Evolutionary conservation across 2,113 vertebrate genomes (phyloP), one percentile per base, ranked within the genome.

Genomic region (Pluvialis apricaria): DNA sequence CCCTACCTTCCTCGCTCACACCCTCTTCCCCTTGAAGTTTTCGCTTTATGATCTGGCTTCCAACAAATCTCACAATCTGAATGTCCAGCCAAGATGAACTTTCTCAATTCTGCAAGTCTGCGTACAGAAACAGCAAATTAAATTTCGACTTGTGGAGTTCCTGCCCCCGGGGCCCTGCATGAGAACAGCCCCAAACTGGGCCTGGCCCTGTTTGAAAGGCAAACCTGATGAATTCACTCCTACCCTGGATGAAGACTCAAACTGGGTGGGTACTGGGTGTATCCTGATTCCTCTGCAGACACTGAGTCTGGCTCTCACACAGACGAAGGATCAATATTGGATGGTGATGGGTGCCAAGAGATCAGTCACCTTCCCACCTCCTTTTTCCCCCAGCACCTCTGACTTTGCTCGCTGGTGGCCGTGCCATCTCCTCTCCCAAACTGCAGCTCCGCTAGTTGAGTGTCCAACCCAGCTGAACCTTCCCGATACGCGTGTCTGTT

Each of bases 401-500:
- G 45, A 45, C 36, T 15, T 18, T 21, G 11, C 72, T 38, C 17
- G 29, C 21, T 58, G 57, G 57, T 19, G 51, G 65, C 65, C 1
- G 0, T 52, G 82, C n/a, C 82, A 38, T 24, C 61, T 73, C 61
- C 45, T 55, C 34, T 68, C 15, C 69, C 69, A 38, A 13, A 26
- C 42, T 6, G 26, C 65, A 38, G 40, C 61, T 32, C 34, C 38
- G 15, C 10, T 6, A 10, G 36, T 7, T 21, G 15, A 38, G 32
- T 1, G 5, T 38, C 45, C 69, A 12, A 2, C 62, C 62, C 36
- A 28, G 62, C 47, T 4, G 54, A 32, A 26, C 61, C 40, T 32
- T 15, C 61, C 47, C 29, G 2, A 6, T 6, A 9, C 1, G 8
- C 13, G 9, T 0, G 2, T 18, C 38, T 25, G 3, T 34, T 14